Base-by-base conservation (phyloP, 2,797 vertebrate genomes). In the Ctenopoma kingsleyae region DNA sequence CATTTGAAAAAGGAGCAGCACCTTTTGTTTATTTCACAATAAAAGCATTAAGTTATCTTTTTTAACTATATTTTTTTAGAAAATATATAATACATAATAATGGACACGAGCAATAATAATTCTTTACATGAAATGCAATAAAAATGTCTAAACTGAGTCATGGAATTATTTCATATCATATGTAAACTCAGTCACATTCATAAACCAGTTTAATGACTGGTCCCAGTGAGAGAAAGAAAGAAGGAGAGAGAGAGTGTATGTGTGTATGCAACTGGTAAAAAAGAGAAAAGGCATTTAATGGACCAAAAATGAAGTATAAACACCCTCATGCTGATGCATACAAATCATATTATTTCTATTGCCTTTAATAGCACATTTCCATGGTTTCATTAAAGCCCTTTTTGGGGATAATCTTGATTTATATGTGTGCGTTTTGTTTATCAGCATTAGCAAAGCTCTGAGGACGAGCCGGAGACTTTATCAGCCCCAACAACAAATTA, bases 401-500 rank as follows among this genome's bases (percentile, higher is more conserved):
- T 82, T 77, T 49, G 32, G 58, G 46, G 51, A 72, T 80, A 55
- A 72, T 81, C 30, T 71, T 79, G 67, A 83, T 55, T 13, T 47
- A 52, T 61, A 9, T 48, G 53, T 54, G 66, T 62, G 52, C 57
- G 73, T 57, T 19, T 41, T 76, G 67, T 68, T 62, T 73, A 58
- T 61, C 58, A 44, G 69, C 83, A 80, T 83, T 80, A 82, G 75
- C 65, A 70, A 88, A 80, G 80, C 82, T 86, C 83, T 1, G 55
- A 87, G 79, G 88, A 81, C 12, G 30, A 78, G 54, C 60, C 15
- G 7, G 51, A 75, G 76, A 49, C 78, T 81, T 57, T 66, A 73
- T 81, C 80, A 61, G 71, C 70, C 41, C 8, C 12, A 78, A 74
- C 57, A 59, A 80, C 80, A 88, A 73, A 89, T 85, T 75, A 80